Percentiles rank a stretch among this genome's conserved stretches.
Evolutionary conservation across 2,113 vertebrate genomes (phyloP).

Genomic region (Paradoxurus hermaphroditus): DNA sequence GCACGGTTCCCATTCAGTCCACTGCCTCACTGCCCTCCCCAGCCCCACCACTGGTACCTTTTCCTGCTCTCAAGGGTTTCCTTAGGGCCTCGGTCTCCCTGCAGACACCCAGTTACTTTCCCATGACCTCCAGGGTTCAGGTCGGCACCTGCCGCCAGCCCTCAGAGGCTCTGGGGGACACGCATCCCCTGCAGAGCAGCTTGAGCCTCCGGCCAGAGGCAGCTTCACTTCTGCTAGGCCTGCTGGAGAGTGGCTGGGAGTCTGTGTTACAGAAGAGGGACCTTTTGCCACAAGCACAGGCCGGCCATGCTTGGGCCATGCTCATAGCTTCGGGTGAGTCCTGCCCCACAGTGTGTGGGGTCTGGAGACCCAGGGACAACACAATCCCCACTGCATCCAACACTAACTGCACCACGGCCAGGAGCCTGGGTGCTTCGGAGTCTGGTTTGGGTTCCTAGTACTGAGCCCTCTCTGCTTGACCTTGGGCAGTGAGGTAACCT

Average conservation of each 20-base stretch:
- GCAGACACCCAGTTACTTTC: not conserved
- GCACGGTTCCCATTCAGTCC: not conserved
- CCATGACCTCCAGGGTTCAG: not conserved
- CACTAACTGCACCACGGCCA: rapidly evolving
- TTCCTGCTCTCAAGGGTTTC: not conserved
- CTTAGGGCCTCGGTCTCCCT: not conserved
- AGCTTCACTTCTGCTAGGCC: not conserved
- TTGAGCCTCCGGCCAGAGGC: rapidly evolving
- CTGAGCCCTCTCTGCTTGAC: not conserved
- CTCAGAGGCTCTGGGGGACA: not conserved
- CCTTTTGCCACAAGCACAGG: not conserved
- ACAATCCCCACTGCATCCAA: not conserved
- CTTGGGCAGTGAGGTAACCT: not conserved
- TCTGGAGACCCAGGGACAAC: not conserved
- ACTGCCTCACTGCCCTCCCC: not conserved
- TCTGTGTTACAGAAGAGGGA: not conserved
- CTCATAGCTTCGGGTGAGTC: not conserved
- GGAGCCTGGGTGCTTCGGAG: not conserved
- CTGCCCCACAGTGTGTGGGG: not conserved
- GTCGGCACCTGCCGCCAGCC: not conserved
- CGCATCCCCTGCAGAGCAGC: not conserved
- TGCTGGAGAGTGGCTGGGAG: not conserved
- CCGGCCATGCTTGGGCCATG: not conserved
- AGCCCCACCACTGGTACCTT: not conserved
- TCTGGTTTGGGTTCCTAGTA: not conserved